Conservation (phyloP, 2,113 vertebrate genomes). For the Struthio camelus region DNA sequence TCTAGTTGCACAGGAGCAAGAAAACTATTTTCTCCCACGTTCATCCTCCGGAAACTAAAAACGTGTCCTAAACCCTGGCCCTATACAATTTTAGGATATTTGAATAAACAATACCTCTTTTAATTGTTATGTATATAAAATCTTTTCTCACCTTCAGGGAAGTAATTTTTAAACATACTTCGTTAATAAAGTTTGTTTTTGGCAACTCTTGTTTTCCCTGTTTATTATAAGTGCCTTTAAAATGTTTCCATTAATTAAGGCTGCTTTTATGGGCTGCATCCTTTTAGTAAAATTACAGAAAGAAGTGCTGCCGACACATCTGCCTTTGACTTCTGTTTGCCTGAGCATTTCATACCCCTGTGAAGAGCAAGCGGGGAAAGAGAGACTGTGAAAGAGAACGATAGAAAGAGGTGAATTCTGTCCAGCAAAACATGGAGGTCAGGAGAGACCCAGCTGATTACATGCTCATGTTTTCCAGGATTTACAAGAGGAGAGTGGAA, state of each 20-base stretch:
- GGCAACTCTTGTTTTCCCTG: slow-evolving; percentile 19
- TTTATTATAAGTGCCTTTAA: slow-evolving; percentile 59
- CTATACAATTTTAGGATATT: neutral
- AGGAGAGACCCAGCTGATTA: slow-evolving; percentile 1
- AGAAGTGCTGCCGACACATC: slow-evolving; percentile 27
- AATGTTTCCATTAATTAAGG: slow-evolving; percentile 49
- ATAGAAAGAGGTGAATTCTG: slow-evolving; percentile 35
- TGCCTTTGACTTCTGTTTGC: slow-evolving; percentile 56
- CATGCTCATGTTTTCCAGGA: slow-evolving; percentile 13
- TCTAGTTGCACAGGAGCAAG: neutral
- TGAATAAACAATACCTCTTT: neutral
- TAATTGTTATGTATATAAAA: neutral
- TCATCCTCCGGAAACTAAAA: neutral
- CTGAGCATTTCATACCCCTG: slow-evolving; percentile 15
- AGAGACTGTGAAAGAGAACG: neutral
- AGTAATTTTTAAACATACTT: slow-evolving; percentile 27
- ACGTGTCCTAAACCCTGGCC: neutral
- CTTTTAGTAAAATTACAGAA: slow-evolving; percentile 50
- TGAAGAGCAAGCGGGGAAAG: slow-evolving; percentile 19
- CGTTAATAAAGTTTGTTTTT: slow-evolving; percentile 55
- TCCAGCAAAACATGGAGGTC: slow-evolving; percentile 57
- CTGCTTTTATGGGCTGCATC: slow-evolving; percentile 49
- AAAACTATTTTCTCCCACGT: neutral
- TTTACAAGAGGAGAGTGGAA: slow-evolving; percentile 16
- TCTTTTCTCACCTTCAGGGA: slow-evolving; percentile 26